Evolutionary conservation across 2,888 invertebrate species (phyloP), one percentile per base, ranked within the genome.

Genomic region (Pelosia muscerda): DNA sequence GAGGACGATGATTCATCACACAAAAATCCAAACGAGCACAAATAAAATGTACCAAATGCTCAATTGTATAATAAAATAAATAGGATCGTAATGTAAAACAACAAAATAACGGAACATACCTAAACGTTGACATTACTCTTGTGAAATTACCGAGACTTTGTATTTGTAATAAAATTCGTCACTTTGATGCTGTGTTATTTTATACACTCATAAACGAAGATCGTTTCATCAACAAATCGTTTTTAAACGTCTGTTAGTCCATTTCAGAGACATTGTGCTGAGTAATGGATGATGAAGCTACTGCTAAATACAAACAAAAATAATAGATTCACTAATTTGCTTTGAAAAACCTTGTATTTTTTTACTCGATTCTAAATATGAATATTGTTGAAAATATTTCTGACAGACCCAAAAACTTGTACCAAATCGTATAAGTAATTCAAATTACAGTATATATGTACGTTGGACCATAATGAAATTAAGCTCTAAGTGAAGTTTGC

Each of bases 401-500:
- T 38, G 13, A 15, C 38, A 38, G 1, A 31, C 57, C 13, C 11
- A 6, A 22, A 53, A 28, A 54, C 54, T 60, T 34, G 3, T 13
- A 9, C 10, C n/a, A 63, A 22, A 38, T 31, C 19, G 10, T 19
- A 9, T 34, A 34, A 56, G 38, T 38, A 55, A 63, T 26, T 38
- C 34, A 34, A 56, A 63, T 56, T 34, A 42, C 28, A 53, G 31
- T 31, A 42, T 19, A 28, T 62, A 53, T 3, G 19, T 25, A 9
- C 57, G 15, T 38, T 57, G 3, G 25, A n/a, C 19, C 25, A 64
- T 55, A 68, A 64, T 64, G 64, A 58, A 68, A 68, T 64, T 64
- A 57, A 34, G 56, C 19, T 28, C 25, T 38, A 42, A 57, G 66
- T 49, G 23, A 31, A 59, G 23, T 49, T 54, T 54, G 54, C 57